phyloP scores from a whole-genome alignment of 2,797 vertebrate genomes.

The Girardinus metallicus region DNA sequence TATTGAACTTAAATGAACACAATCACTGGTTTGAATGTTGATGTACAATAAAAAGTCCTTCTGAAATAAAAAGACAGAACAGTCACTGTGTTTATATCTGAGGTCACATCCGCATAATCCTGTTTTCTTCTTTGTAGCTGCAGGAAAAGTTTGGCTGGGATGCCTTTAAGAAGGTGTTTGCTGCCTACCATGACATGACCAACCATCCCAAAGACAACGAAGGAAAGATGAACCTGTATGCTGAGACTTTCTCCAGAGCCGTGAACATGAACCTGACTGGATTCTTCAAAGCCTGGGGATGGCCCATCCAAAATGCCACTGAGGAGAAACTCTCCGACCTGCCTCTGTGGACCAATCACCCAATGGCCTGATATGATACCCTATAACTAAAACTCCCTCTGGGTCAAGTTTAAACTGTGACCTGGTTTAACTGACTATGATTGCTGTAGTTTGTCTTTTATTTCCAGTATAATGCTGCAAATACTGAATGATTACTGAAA shows the following conservation, averaged over 20 bases:
- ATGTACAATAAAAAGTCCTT: not conserved
- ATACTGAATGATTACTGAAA: not conserved
- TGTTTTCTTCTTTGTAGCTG: slow-evolving; percentile 67
- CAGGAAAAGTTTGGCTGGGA: slow-evolving; percentile 87
- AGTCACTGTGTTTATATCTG: not conserved
- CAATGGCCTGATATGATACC: slow-evolving; percentile 71
- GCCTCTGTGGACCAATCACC: slow-evolving; percentile 83
- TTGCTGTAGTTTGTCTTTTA: not conserved
- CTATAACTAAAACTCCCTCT: slow-evolving; percentile 23
- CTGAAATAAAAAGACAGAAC: not conserved
- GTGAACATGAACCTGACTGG: slow-evolving; percentile 81
- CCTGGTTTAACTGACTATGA: not conserved
- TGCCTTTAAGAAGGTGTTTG: slow-evolving; percentile 82
- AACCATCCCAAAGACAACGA: slow-evolving; percentile 71
- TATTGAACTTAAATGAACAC: not conserved
- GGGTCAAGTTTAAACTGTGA: not conserved
- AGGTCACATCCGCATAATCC: not conserved
- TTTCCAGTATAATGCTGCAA: not conserved
- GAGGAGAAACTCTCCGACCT: slow-evolving; percentile 77
- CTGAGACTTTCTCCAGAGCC: slow-evolving; percentile 82
- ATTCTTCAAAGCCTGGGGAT: slow-evolving; percentile 88
- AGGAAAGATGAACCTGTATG: slow-evolving; percentile 85
- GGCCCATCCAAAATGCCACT: slow-evolving; percentile 79
- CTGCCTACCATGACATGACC: slow-evolving; percentile 75
- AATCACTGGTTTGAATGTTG: not conserved